Evolutionary conservation across 2,113 vertebrate species (phyloP), one percentile per base, ranked within the genome.

Genomic region (Epinephelus moara): DNA sequence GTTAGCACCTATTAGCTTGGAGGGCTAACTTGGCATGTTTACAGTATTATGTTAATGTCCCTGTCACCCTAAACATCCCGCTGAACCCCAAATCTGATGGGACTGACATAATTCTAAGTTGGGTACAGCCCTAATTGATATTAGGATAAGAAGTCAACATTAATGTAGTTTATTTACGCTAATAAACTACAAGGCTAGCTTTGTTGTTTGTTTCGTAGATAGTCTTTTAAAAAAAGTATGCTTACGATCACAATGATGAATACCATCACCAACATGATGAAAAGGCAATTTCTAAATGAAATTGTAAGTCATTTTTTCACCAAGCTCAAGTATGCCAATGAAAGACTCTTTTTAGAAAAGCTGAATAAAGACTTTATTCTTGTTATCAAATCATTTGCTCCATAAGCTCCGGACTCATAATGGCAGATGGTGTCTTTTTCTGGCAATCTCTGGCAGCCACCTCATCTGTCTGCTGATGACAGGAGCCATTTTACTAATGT

Each of bases 401-500:
- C 49, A 74, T 76, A 75, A 81, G 73, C 42, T 61, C 61, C 56
- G 75, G 42, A 25, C 60, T n/a, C 70, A 30, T 68, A 67, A 89
- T 85, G 86, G 85, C 89, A 92, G 85, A 89, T 87, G 88, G 82
- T 82, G 82, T 86, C 86, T 81, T 88, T 89, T 83, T 77, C 80
- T 75, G 45, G 83, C 37, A 64, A 73, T 86, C 82, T 76, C 74
- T 69, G 27, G 72, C 80, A 88, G 81, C 69, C 78, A 76, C 82
- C 84, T 92, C 91, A 89, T 90, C 81, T 66, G 79, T 93, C 93
- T 88, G 72, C 76, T 10, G 13, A 89, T 88, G 90, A 90, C 85
- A 89, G 86, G 76, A 93, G 84, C 81, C 77, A 90, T 92, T 94
- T 88, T 72, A 81, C 79, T 92, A 90, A 89, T 87, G 85, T 79